Evolutionary conservation across 1,140 invertebrate species (phyloP).

Genomic region (Pseudomyrmex sp.): DNA sequence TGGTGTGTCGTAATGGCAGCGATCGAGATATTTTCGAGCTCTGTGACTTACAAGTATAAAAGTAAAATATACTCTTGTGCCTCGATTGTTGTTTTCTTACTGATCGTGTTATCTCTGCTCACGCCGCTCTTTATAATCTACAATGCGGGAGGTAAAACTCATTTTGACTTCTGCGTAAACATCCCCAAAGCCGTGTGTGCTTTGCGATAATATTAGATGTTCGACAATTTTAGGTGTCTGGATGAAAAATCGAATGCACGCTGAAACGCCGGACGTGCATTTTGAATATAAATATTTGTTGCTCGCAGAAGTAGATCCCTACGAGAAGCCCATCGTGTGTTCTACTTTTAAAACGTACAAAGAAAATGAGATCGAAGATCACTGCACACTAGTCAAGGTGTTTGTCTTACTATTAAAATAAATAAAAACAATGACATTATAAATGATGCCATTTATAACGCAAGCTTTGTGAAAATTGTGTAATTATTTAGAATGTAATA

Average conservation of each 20-base stretch:
- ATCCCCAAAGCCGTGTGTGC: background rate
- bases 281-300: constrained; percentile 83
- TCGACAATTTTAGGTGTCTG: constrained; percentile 77
- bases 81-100: constrained; percentile 74
- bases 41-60: constrained; percentile 81
- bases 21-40: constrained; percentile 80
- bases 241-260: constrained; percentile 78
- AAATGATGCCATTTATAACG: background rate
- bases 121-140: constrained; percentile 79
- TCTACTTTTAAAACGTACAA: constrained; percentile 81
- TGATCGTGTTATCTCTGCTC: constrained; percentile 71
- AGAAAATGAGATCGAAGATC: constrained; percentile 80
- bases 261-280: constrained; percentile 78
- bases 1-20: constrained; percentile 69
- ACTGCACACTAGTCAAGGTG: constrained; percentile 80
- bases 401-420: constrained; percentile 51
- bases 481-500: background rate
- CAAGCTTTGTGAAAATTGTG: background rate
- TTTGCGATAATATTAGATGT: background rate
- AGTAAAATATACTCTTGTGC: constrained; percentile 77
- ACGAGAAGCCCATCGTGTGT: constrained; percentile 78
- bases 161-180: background rate
- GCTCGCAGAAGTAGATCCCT: constrained; percentile 75
- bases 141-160: constrained; percentile 78
- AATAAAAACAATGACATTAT: constrained; percentile 3